phyloP scores from a whole-genome alignment of 2,113 vertebrate genomes.

The Monarcha castaneiventris region DNA sequence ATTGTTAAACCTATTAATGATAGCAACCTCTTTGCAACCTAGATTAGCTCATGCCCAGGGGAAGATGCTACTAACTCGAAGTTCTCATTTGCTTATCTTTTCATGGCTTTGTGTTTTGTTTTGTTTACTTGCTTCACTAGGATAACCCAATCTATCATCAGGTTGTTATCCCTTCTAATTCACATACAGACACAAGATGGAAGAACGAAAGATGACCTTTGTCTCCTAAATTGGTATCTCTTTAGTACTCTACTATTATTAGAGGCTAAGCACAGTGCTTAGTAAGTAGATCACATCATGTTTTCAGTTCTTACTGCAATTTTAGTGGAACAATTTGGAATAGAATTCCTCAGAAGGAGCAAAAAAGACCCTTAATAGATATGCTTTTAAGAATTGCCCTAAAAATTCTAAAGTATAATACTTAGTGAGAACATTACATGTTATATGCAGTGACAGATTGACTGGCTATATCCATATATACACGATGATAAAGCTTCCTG shows the following conservation, averaged over 20 bases:
- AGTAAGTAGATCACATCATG: accelerated
- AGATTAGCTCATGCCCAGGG: not conserved
- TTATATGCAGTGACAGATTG: not conserved
- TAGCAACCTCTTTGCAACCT: not conserved
- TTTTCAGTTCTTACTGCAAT: not conserved
- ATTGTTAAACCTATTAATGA: not conserved
- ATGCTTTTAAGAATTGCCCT: not conserved
- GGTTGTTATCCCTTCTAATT: not conserved
- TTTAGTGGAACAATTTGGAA: not conserved
- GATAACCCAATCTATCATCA: not conserved
- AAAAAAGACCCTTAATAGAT: not conserved
- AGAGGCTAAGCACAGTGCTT: not conserved
- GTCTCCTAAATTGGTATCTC: not conserved
- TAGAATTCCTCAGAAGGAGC: not conserved
- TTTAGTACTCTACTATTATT: not conserved
- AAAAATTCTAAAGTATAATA: not conserved
- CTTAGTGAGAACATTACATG: not conserved
- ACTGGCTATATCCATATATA: not conserved
- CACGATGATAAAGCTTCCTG: accelerated
- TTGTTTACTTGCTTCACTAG: not conserved
- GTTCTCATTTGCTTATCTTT: not conserved
- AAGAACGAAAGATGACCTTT: not conserved
- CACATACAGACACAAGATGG: not conserved
- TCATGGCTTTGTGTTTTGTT: not conserved
- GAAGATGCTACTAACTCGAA: not conserved